Conservation (phyloP, 2,113 vertebrate genomes). For the Opisthocomus hoazin region DNA sequence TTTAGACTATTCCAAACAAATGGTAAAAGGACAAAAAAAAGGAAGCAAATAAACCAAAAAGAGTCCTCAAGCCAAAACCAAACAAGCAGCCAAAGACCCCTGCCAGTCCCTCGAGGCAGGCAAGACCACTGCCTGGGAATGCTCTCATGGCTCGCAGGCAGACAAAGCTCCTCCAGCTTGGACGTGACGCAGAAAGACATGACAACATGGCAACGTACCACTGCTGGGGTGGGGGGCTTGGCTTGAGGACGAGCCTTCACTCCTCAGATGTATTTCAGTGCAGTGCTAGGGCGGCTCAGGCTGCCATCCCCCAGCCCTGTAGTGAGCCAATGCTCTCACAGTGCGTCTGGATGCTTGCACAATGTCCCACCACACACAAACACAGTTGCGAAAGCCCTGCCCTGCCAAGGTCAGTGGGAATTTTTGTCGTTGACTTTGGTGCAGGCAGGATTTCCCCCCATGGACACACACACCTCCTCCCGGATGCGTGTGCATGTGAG, state of each 20-base stretch:
- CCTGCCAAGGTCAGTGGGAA: background rate
- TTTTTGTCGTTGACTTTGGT: background rate
- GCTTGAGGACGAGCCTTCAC: background rate
- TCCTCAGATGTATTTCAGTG: background rate
- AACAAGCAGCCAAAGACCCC: background rate
- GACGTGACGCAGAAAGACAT: accelerated
- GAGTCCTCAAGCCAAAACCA: background rate
- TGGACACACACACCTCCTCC: background rate
- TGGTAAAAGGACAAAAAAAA: background rate
- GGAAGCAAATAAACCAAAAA: background rate
- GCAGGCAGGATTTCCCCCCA: conserved; percentile 17
- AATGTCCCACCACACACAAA: background rate
- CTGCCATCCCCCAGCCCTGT: background rate
- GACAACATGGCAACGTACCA: accelerated
- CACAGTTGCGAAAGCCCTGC: background rate
- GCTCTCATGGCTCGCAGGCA: accelerated
- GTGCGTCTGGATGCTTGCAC: background rate
- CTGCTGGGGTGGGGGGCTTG: accelerated
- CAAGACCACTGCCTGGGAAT: background rate
- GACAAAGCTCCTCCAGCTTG: background rate
- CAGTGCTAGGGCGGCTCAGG: accelerated
- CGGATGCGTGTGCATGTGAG: background rate
- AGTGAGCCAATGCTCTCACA: background rate
- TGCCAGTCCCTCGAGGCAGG: background rate
- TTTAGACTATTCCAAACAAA: background rate